Evolutionary conservation across 2,113 vertebrate species (phyloP).

Genomic region (Triplophysa rosa): DNA sequence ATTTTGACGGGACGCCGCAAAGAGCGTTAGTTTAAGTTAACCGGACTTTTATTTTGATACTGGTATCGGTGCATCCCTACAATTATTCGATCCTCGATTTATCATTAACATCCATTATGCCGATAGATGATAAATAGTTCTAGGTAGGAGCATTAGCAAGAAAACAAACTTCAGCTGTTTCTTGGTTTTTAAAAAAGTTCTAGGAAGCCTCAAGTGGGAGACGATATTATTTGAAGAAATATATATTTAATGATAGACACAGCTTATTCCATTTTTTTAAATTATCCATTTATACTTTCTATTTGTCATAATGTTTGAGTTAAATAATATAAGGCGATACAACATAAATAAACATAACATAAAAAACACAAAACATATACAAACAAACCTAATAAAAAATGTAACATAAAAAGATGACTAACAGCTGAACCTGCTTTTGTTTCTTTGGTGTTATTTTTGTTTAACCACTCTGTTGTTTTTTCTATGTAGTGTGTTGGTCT

Average conservation of each 20-base stretch:
- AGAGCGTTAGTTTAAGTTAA: too few relatives aligned
- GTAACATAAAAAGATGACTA: too few relatives aligned
- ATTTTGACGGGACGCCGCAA: too few relatives aligned
- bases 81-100: too few relatives aligned
- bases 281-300: not conserved
- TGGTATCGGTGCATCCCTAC: too few relatives aligned
- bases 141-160: constrained; percentile 13
- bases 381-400: too few relatives aligned
- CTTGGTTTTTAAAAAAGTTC: not conserved
- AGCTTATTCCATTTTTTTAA: not conserved
- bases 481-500: too few relatives aligned
- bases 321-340: not conserved
- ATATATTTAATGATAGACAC: not conserved
- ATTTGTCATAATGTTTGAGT: not conserved
- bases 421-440: too few relatives aligned
- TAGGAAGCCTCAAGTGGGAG: not conserved
- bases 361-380: too few relatives aligned
- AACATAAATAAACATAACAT: not conserved
- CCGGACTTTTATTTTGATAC: too few relatives aligned
- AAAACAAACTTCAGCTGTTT: not conserved
- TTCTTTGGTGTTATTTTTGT: too few relatives aligned
- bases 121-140: not conserved
- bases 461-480: too few relatives aligned
- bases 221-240: not conserved
- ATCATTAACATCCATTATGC: not conserved